Base-by-base conservation (phyloP, 2,797 vertebrate genomes). In the Sebastes itinus region DNA sequence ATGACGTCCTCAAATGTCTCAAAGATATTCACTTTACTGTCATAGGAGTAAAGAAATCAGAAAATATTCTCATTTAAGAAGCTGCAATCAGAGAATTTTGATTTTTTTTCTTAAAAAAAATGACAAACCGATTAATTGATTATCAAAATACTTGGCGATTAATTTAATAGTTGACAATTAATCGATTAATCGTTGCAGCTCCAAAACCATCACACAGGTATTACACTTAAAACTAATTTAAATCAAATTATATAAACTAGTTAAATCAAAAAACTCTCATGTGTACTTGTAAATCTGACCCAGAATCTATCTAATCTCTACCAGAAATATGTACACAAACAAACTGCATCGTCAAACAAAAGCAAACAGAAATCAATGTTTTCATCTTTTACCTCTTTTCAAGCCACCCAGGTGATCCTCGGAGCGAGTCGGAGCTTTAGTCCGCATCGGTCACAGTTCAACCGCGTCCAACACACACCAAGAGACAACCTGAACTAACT, bases 361-460 rank as follows among this genome's bases (percentile, higher is more conserved):
- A 78, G 61, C 28, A 7, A 7, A 1, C 33, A 56, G 4, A 18
- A 55, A 8, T 13, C 23, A 52, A 4, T 20, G 13, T 13, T 23
- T 73, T 58, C 42, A 5, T 72, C 54, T 58, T 88, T 92, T 92
- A 96, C 95, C 95, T 93, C 74, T 76, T 80, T 92, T 92, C 18
- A 83, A 87, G 73, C 46, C 22, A 23, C 85, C 89, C 25, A 30
- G 77, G 2, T 77, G 80, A 42, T 93, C 90, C 83, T 93, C 90
- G 62, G 7, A 72, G 27, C 46, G 59, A 75, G 32, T 71, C 64
- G 64, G 85, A 76, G 83, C 82, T 68, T 92, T 93, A 75, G 91
- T 94, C 93, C 88, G 88, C 95, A 96, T 95, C 69, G 67, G 89
- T 93, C 75, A 83, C 81, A 56, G 61, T 73, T 82, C 64, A 75